Conservation (phyloP, 2,113 vertebrate genomes). For the Plotosus lineatus region DNA sequence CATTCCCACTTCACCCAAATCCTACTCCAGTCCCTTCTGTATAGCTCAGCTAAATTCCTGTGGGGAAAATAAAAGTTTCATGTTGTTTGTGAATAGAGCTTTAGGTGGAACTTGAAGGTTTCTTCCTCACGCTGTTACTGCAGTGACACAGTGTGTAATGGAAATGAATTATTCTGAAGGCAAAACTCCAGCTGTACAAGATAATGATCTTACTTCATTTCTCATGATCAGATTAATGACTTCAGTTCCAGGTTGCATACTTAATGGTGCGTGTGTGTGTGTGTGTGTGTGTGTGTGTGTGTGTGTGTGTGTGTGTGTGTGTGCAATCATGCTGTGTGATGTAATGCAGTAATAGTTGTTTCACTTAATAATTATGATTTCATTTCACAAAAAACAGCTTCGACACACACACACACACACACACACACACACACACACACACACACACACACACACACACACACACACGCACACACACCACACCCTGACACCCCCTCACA, state of each 20-base stretch:
- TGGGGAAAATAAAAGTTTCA: too few relatives aligned
- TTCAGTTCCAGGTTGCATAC: constrained; percentile 35
- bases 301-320: constrained; percentile 35
- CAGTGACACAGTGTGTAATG: constrained; percentile 49
- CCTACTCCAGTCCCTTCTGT: too few relatives aligned
- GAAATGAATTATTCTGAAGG: constrained; percentile 48
- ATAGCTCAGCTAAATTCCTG: too few relatives aligned
- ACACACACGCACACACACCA: too few relatives aligned
- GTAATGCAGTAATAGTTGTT: constrained; percentile 41
- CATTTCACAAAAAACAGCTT: constrained; percentile 26
- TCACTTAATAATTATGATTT: constrained; percentile 33
- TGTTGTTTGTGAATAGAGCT: neutral
- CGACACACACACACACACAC: too few relatives aligned
- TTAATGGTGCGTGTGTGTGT: constrained; percentile 43
- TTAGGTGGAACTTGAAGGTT: neutral
- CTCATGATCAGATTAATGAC: constrained; percentile 54
- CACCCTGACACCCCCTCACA: neutral
- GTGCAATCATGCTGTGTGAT: constrained; percentile 32
- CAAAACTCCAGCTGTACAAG: constrained; percentile 51
- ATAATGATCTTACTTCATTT: constrained; percentile 46
- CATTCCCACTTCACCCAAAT: too few relatives aligned
- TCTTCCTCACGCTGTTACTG: neutral
- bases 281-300: constrained; percentile 31
- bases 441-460: too few relatives aligned
- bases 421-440: too few relatives aligned